These are phyloP conservation scores for Holocentrus rufus DNA, from an alignment of 2,797 vertebrate species.

Conservation along the genomic window DNA sequence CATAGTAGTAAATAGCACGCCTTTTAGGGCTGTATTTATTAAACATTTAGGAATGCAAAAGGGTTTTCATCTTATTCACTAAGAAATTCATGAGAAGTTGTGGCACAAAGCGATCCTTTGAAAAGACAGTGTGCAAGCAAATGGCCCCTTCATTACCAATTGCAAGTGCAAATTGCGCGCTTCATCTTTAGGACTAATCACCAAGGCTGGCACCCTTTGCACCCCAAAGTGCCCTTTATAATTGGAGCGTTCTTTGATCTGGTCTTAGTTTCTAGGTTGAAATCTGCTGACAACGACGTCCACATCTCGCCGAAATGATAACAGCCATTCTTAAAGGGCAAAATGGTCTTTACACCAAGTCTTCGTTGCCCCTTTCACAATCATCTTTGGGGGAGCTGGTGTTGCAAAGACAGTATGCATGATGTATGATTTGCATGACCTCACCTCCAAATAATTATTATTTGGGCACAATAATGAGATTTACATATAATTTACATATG, in stretches of 20 bases:
- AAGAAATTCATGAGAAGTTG: constrained; percentile 2
- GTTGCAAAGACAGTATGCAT: too few relatives aligned
- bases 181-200: constrained; percentile 54
- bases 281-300: constrained; percentile 36
- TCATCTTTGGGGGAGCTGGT: too few relatives aligned
- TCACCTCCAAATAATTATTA: too few relatives aligned
- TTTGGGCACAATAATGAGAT: constrained; percentile 7
- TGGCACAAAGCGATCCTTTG: constrained; percentile 21
- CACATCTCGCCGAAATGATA: constrained; percentile 26
- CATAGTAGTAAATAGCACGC: not conserved
- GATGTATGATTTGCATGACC: too few relatives aligned
- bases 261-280: constrained; percentile 24
- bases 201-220: constrained; percentile 17
- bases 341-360: not conserved
- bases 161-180: constrained; percentile 43
- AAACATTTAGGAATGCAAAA: not conserved
- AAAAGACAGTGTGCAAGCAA: constrained; percentile 35
- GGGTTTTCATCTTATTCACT: too few relatives aligned
- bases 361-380: too few relatives aligned
- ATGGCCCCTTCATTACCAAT: constrained; percentile 54
- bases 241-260: not conserved
- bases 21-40: not conserved
- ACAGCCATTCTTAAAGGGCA: constrained; percentile 22
- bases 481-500: constrained; percentile 19
- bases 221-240: not conserved